These are phyloP conservation scores for Toxotes jaculatrix DNA, from an alignment of 2,113 vertebrate species.

Conservation along the genomic window DNA sequence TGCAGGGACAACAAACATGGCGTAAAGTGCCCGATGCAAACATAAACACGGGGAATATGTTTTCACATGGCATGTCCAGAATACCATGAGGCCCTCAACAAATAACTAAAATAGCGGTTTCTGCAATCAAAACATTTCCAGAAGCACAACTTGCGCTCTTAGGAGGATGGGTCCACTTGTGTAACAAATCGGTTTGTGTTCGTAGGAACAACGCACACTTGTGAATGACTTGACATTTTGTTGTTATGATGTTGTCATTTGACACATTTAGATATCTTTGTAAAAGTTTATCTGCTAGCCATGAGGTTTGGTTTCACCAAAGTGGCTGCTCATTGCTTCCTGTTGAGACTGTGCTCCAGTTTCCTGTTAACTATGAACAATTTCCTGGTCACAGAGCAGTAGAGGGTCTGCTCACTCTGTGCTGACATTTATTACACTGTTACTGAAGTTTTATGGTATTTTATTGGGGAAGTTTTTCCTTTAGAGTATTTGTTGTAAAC, in stretches of 20 bases:
- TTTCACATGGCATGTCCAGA: conserved; percentile 74
- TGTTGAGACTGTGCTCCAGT: conserved; percentile 53
- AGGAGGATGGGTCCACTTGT: conserved; percentile 31
- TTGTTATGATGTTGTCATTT: background rate
- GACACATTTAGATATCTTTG: conserved; percentile 4
- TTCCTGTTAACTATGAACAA: conserved; percentile 64
- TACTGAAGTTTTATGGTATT: background rate
- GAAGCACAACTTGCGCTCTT: conserved; percentile 26
- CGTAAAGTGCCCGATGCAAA: conserved; percentile 65
- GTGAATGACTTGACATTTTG: conserved; percentile 3
- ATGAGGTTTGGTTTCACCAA: conserved; percentile 41
- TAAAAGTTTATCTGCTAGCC: background rate
- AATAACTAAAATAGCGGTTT: conserved; percentile 74
- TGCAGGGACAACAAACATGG: conserved; percentile 76
- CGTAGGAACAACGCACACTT: conserved; percentile 5
- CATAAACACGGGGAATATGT: conserved; percentile 74
- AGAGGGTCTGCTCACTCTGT: background rate
- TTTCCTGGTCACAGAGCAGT: conserved; percentile 53
- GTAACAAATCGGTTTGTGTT: conserved; percentile 33
- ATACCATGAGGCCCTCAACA: conserved; percentile 67
- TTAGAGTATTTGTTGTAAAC: background rate
- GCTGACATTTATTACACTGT: background rate
- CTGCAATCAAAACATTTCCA: conserved; percentile 66
- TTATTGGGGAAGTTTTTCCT: background rate
- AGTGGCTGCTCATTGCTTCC: conserved; percentile 59